Evolutionary conservation across 2,797 vertebrate genomes (phyloP).

Genomic region (Clarias laeviceps): DNA sequence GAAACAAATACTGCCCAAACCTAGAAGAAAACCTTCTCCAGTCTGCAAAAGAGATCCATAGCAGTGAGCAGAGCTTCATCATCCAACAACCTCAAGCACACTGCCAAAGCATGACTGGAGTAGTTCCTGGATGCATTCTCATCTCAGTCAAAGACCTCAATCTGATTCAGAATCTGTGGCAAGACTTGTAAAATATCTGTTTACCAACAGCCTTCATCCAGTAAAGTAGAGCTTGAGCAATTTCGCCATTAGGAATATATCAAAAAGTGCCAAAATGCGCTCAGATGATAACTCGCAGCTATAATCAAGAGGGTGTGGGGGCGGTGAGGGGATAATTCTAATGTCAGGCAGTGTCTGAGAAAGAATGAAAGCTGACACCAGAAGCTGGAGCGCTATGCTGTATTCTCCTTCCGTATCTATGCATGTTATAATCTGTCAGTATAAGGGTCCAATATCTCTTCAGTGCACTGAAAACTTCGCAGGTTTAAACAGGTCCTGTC

Average conservation of each 20-base stretch:
- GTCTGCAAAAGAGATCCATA: not conserved
- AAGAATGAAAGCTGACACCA: constrained; percentile 1
- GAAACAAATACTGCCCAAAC: not conserved
- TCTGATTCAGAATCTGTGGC: not conserved
- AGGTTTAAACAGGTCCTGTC: constrained; percentile 68
- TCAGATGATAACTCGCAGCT: not conserved
- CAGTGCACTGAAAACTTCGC: constrained; percentile 46
- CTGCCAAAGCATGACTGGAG: not conserved
- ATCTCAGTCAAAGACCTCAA: not conserved
- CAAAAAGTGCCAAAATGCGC: not conserved
- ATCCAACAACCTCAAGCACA: not conserved
- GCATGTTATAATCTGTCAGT: constrained; percentile 64
- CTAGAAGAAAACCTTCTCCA: not conserved
- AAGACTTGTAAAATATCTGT: not conserved
- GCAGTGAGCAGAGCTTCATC: not conserved
- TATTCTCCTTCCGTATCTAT: constrained; percentile 59
- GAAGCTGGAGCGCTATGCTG: not conserved
- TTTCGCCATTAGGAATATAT: not conserved
- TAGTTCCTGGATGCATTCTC: not conserved
- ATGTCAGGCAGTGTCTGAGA: not conserved
- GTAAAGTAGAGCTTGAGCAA: not conserved
- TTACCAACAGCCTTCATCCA: not conserved
- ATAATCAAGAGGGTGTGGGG: not conserved
- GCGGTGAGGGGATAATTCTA: not conserved
- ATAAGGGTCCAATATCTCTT: constrained; percentile 69